A percentile compares a stretch with the other conserved stretches of the same genome.
phyloP scores from a whole-genome alignment of 2,113 vertebrate genomes.

The Serinus canaria region DNA sequence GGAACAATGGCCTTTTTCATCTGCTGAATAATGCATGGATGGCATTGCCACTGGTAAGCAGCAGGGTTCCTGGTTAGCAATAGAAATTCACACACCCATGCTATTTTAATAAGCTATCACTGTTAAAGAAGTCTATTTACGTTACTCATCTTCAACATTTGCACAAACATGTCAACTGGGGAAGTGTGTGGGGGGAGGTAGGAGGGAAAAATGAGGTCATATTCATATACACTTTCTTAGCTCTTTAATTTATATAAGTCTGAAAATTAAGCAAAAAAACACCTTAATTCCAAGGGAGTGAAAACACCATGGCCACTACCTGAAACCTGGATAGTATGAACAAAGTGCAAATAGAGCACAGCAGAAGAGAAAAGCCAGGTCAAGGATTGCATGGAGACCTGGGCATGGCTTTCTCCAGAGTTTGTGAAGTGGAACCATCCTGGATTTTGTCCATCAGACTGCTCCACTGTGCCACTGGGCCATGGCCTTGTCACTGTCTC shows the following conservation, averaged over 20 bases:
- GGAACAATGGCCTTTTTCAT: constrained; percentile 60
- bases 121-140: constrained; percentile 65
- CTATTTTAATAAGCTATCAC: constrained; percentile 70
- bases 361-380: not conserved
- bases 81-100: constrained; percentile 61
- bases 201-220: constrained; percentile 64
- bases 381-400: not conserved
- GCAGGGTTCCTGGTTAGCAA: constrained; percentile 51
- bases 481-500: not conserved
- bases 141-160: constrained; percentile 64
- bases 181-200: constrained; percentile 67
- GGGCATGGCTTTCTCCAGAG: not conserved
- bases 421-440: not conserved
- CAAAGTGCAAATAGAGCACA: not conserved
- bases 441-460: not conserved
- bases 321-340: not conserved
- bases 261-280: constrained; percentile 31
- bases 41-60: constrained; percentile 51
- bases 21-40: constrained; percentile 59
- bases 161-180: constrained; percentile 61
- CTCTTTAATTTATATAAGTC: constrained; percentile 59
- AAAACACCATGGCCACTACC: not conserved
- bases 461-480: not conserved
- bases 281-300: not conserved
- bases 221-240: constrained; percentile 55